phyloP scores from a whole-genome alignment of 1,140 invertebrate species.

The Anastrepha ludens region DNA sequence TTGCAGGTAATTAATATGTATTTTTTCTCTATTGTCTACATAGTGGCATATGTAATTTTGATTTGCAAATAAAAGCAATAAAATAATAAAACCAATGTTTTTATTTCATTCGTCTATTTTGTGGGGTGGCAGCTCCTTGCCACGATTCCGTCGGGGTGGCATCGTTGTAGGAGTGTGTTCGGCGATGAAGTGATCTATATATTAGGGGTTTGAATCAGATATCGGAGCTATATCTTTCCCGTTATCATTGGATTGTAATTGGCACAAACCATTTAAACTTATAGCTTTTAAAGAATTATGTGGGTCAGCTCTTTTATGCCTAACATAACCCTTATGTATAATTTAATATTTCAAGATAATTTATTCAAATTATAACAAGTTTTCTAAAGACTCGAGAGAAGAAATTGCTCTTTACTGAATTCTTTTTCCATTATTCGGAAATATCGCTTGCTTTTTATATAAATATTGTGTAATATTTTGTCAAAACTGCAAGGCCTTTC shows the following conservation, averaged over 20 bases:
- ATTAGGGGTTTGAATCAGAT: background rate
- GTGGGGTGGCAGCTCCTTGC: background rate
- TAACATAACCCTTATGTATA: too few species aligned
- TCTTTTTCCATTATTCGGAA: too few species aligned
- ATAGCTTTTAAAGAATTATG: too few species aligned
- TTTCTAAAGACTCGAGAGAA: too few species aligned
- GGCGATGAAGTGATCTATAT: background rate
- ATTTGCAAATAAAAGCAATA: conserved; percentile 39
- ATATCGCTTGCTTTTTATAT: too few species aligned
- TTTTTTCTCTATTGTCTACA: background rate
- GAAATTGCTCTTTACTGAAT: too few species aligned
- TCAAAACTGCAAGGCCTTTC: too few species aligned
- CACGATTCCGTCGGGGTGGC: background rate
- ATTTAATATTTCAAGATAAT: too few species aligned
- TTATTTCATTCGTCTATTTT: background rate
- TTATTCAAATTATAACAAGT: too few species aligned
- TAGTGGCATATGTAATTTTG: background rate
- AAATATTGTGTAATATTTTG: too few species aligned
- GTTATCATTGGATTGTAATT: background rate
- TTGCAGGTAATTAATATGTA: background rate
- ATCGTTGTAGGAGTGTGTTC: conserved; percentile 23
- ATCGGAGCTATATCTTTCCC: background rate
- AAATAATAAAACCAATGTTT: background rate
- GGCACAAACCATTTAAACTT: too few species aligned
- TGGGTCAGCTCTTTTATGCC: too few species aligned